A percentile compares a stretch with the other conserved stretches of the same genome.
phyloP scores from a whole-genome alignment of 2,113 vertebrate genomes.

The Sinocyclocheilus rhinocerous region DNA sequence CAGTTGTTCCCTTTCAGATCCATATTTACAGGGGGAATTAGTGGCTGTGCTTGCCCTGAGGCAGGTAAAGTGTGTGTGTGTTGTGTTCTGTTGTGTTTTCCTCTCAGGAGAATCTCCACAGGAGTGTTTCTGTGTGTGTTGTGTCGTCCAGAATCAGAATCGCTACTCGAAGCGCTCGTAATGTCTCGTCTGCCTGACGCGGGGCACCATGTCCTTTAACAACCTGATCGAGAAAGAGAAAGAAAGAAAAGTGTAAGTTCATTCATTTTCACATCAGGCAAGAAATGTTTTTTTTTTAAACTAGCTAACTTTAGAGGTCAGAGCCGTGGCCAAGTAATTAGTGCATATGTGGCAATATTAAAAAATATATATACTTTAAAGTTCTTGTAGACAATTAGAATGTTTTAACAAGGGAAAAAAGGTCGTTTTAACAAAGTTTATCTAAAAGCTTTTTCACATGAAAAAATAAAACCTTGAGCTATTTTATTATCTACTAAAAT shows the following conservation, averaged over 20 bases:
- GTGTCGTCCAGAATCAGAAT: neutral
- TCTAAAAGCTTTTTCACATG: too few species aligned
- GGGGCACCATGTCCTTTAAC: conserved; percentile 90
- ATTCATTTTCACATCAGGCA: too few species aligned
- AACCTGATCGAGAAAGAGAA: conserved; percentile 75
- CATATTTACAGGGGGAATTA: conserved; percentile 10
- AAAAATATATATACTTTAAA: neutral
- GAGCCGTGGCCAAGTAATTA: neutral
- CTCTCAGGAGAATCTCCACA: conserved; percentile 17
- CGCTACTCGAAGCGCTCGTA: conserved; percentile 93
- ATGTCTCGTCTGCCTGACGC: conserved; percentile 88
- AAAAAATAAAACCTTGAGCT: too few species aligned
- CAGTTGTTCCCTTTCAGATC: neutral
- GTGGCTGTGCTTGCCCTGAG: neutral
- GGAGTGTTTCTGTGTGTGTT: conserved; percentile 44
- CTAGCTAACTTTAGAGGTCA: neutral
- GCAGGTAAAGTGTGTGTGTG: neutral
- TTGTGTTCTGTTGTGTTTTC: conserved; percentile 53
- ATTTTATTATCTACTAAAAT: neutral
- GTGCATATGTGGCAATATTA: neutral
- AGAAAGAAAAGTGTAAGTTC: too few species aligned
- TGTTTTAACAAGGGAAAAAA: neutral
- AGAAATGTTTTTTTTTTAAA: too few species aligned
- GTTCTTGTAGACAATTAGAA: neutral
- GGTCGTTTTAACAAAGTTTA: too few species aligned